Evolutionary conservation across 2,797 vertebrate species (phyloP).

Genomic region (Pipistrellus pygmaeus): DNA sequence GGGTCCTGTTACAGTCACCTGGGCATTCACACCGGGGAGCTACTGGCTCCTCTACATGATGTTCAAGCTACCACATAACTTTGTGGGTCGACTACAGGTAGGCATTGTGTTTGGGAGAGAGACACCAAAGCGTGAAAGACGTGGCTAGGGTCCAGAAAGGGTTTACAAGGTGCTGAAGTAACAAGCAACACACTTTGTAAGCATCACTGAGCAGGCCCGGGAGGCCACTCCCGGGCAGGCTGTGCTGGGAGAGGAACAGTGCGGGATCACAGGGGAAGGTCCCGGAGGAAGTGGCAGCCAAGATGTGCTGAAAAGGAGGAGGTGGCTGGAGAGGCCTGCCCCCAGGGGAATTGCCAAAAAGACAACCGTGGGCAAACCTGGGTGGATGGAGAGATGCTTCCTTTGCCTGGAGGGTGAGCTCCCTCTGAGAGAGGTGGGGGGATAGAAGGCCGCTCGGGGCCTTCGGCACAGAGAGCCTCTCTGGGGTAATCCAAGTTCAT

Average conservation of each 20-base stretch:
- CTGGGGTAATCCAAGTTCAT: neutral
- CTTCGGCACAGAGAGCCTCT: neutral
- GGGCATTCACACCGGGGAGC: neutral
- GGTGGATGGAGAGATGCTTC: neutral
- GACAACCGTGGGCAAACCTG: neutral
- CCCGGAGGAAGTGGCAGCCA: neutral
- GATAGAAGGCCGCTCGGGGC: accelerated
- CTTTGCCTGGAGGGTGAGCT: neutral
- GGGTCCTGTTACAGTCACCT: neutral
- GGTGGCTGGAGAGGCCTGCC: neutral
- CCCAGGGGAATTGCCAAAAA: neutral
- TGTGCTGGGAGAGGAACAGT: neutral
- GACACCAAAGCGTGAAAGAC: accelerated
- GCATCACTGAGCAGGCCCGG: neutral
- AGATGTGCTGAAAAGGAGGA: neutral
- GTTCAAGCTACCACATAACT: accelerated
- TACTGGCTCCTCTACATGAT: neutral
- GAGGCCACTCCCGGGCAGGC: neutral
- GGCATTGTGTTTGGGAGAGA: neutral
- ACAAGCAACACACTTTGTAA: neutral
- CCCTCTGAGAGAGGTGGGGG: too few species aligned
- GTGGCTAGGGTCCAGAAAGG: neutral
- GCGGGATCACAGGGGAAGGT: neutral
- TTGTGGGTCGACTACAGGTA: neutral
- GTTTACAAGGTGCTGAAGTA: neutral